These are phyloP conservation scores for Phymorhynchus buccinoides DNA, from an alignment of 1,140 invertebrate genomes.

Conservation along the genomic window DNA sequence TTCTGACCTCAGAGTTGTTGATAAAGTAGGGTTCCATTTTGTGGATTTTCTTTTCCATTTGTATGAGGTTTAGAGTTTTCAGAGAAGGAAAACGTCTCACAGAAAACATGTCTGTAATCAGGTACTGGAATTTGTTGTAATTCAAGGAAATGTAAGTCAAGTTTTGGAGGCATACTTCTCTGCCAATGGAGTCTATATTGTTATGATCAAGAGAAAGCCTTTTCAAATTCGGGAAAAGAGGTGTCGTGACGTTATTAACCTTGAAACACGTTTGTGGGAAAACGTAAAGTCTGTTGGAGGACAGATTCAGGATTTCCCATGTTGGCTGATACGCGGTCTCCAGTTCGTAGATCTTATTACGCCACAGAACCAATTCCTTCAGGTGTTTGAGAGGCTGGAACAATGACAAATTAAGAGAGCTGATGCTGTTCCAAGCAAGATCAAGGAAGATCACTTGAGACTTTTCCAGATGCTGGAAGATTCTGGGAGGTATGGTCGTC, in stretches of 20 bases:
- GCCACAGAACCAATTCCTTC: neutral
- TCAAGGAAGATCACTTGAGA: neutral
- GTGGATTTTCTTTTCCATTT: conserved; percentile 6
- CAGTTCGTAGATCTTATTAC: neutral
- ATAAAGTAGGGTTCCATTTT: neutral
- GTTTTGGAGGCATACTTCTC: neutral
- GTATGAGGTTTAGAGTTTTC: neutral
- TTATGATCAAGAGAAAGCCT: neutral
- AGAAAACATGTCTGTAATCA: neutral
- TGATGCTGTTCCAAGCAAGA: neutral
- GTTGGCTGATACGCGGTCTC: neutral
- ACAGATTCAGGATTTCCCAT: neutral
- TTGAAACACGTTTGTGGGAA: neutral
- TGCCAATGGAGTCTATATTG: neutral
- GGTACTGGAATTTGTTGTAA: neutral
- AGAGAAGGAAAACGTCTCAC: neutral
- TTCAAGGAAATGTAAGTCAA: neutral
- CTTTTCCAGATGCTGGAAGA: neutral
- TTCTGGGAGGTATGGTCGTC: neutral
- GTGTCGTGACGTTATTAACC: neutral
- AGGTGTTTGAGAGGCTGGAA: neutral
- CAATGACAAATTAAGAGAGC: neutral
- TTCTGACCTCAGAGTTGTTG: neutral
- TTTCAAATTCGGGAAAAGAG: neutral
- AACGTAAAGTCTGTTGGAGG: neutral